These are phyloP conservation scores for Pterobdella sp. DNA, from an alignment of 2,888 invertebrate genomes.

Conservation along the genomic window DNA sequence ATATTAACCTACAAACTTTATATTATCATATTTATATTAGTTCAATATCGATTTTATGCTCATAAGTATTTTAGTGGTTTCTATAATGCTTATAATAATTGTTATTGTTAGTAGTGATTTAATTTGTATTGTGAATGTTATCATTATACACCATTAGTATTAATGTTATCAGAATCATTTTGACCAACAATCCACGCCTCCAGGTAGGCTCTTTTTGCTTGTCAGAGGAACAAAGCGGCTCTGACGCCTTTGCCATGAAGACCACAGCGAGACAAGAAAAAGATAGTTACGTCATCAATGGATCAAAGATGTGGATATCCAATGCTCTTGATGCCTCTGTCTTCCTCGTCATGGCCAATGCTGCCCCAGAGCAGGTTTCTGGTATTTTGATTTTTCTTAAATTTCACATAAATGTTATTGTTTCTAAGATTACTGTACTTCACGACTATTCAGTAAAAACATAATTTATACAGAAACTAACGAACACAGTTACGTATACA, in stretches of 20 bases:
- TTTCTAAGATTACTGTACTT: no score
- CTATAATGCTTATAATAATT: neutral
- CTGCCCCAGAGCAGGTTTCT: slow-evolving; percentile 2
- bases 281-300: slow-evolving; percentile 9
- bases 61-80: neutral
- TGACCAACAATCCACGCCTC: neutral
- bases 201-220: slow-evolving; percentile 8
- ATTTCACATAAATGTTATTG: no score
- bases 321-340: neutral
- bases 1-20: no score
- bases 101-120: neutral
- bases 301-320: slow-evolving; percentile 6
- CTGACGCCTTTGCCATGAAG: slow-evolving; percentile 6
- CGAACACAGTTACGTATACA: neutral
- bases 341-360: slow-evolving; percentile 13
- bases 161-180: no score
- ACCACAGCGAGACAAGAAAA: neutral
- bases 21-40: no score
- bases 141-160: neutral
- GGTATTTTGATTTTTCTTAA: no score
- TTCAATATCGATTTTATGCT: no score
- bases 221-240: neutral
- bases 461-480: neutral
- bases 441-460: no score
- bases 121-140: neutral